Conservation (phyloP, 2,797 vertebrate species). For the Emydoidea blandingii region DNA sequence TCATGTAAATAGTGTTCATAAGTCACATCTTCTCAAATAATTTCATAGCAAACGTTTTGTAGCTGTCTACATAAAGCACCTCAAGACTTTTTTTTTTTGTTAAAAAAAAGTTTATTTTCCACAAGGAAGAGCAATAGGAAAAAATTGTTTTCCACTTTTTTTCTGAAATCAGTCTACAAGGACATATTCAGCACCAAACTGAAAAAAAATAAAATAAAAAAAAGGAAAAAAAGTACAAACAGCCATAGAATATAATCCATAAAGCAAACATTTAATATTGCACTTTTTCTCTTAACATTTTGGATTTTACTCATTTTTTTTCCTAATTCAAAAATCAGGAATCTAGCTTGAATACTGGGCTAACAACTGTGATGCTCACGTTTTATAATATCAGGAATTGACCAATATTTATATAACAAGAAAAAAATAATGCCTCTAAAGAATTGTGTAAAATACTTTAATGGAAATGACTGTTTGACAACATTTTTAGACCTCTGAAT, state of each 20-base stretch:
- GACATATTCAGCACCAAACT: slow-evolving; percentile 91
- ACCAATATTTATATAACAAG: slow-evolving; percentile 83
- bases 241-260: slow-evolving; percentile 92
- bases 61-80: neutral
- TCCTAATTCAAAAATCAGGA: slow-evolving; percentile 85
- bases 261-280: slow-evolving; percentile 97
- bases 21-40: neutral
- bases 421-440: slow-evolving; percentile 81
- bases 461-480: slow-evolving; percentile 60
- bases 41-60: neutral
- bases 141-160: slow-evolving; percentile 93
- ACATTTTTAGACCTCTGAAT: slow-evolving; percentile 51
- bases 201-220: slow-evolving; percentile 77
- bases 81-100: neutral
- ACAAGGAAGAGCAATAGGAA: slow-evolving; percentile 92
- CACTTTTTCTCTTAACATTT: slow-evolving; percentile 95
- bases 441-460: slow-evolving; percentile 56
- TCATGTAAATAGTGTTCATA: neutral
- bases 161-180: slow-evolving; percentile 90
- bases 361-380: slow-evolving; percentile 79
- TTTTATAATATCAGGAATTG: slow-evolving; percentile 84
- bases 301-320: slow-evolving; percentile 84
- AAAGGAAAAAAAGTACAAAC: slow-evolving; percentile 84
- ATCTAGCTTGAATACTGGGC: slow-evolving; percentile 91
- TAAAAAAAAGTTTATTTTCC: slow-evolving; percentile 89